These are phyloP conservation scores for Hetaerina titia DNA, from an alignment of 2,888 invertebrate genomes.

Conservation along the genomic window DNA sequence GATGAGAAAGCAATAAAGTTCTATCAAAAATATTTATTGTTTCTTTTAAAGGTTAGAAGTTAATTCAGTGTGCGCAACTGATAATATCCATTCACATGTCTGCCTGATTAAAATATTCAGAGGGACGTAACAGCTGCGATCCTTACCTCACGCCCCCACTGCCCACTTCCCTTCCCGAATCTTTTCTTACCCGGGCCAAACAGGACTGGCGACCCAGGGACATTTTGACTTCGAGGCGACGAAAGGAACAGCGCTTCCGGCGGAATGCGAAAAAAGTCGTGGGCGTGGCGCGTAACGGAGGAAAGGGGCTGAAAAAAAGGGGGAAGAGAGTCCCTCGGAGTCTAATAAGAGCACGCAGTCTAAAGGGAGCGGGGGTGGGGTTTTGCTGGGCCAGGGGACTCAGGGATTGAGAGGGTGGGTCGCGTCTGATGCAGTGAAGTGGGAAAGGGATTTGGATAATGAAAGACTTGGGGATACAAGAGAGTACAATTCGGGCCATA, in stretches of 20 bases:
- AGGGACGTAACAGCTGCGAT: no score
- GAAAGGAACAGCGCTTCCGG: conserved; percentile 3
- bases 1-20: no score
- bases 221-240: conserved; percentile 1
- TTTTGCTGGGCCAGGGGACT: background rate
- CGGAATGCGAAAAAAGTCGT: conserved; percentile 10
- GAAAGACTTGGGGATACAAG: conserved; percentile 63
- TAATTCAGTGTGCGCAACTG: no score
- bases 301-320: conserved; percentile 43
- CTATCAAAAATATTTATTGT: no score
- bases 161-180: background rate
- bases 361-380: conserved; percentile 39
- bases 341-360: conserved; percentile 68
- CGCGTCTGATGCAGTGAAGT: conserved; percentile 18
- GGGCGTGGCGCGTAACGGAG: conserved; percentile 44
- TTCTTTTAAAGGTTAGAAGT: no score
- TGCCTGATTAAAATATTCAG: no score
- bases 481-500: conserved; percentile 58
- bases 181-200: background rate
- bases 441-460: conserved; percentile 58
- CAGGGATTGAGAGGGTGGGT: background rate
- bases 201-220: background rate
- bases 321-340: conserved; percentile 65
- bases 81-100: no score
- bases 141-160: background rate